Evolutionary conservation across 1,140 invertebrate species (phyloP).

Genomic region (Eufriesea mexicana): DNA sequence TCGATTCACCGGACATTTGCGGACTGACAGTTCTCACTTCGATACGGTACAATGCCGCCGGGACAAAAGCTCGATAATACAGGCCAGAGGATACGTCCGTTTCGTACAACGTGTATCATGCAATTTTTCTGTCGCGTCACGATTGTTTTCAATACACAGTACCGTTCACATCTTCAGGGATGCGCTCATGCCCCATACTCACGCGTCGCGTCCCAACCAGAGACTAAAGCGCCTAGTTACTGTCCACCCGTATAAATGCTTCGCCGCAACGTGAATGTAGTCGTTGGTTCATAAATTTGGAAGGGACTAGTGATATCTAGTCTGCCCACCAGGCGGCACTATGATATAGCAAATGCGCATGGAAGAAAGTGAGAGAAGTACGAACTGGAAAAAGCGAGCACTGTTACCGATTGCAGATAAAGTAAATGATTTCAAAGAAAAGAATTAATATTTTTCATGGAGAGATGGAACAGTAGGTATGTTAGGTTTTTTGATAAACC

Average conservation of each 20-base stretch:
- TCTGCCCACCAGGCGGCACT: not conserved
- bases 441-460: not conserved
- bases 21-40: conserved; percentile 32
- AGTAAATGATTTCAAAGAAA: too few relatives aligned
- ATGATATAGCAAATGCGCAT: not conserved
- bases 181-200: conserved; percentile 70
- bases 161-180: conserved; percentile 48
- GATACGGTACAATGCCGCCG: not conserved
- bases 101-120: not conserved
- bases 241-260: conserved; percentile 77
- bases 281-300: not conserved
- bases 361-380: not conserved
- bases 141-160: conserved; percentile 42
- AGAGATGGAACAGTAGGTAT: too few relatives aligned
- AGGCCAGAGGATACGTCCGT: not conserved
- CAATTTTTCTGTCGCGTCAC: not conserved
- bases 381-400: not conserved
- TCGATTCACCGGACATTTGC: conserved; percentile 37
- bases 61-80: not conserved
- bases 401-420: not conserved
- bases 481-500: not conserved
- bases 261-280: conserved; percentile 39
- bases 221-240: conserved; percentile 77
- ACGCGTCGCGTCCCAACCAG: conserved; percentile 74
- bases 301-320: not conserved